Percentiles rank a stretch among this genome's conserved stretches.
These are phyloP conservation scores for Papilio dardanus DNA, from an alignment of 1,140 invertebrate species.

Conservation along the genomic window DNA sequence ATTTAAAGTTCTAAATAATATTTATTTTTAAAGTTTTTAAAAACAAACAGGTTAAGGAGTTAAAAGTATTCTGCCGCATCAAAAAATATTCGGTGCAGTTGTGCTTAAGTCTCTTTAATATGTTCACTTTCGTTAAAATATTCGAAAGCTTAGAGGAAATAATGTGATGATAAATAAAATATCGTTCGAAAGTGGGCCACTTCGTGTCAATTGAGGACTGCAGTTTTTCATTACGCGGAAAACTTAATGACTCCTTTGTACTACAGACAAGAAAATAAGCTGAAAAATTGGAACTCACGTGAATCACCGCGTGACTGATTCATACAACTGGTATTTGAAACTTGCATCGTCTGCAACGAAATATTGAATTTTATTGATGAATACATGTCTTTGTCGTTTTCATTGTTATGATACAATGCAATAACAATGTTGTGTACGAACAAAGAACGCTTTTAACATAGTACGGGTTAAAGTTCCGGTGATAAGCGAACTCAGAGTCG, in stretches of 20 bases:
- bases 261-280: slow-evolving; percentile 45
- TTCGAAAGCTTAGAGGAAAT: not conserved
- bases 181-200: slow-evolving; percentile 1
- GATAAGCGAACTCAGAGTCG: not conserved
- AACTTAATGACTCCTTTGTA: slow-evolving; percentile 52
- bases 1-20: not conserved
- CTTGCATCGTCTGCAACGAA: slow-evolving; percentile 28
- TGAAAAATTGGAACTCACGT: slow-evolving; percentile 55
- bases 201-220: slow-evolving; percentile 35
- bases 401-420: slow-evolving; percentile 32
- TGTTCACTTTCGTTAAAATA: not conserved
- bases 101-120: not conserved
- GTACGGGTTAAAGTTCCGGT: slow-evolving; percentile 15
- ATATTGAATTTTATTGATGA: slow-evolving; percentile 32
- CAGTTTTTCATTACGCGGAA: slow-evolving; percentile 54
- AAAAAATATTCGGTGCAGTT: not conserved
- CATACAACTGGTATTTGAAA: slow-evolving; percentile 39
- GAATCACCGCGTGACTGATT: slow-evolving; percentile 48
- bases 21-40: not conserved
- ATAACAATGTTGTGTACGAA: not conserved
- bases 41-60: not conserved
- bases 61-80: not conserved
- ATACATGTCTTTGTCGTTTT: slow-evolving; percentile 29
- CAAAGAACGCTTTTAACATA: slow-evolving; percentile 4
- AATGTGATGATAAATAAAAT: not conserved